phyloP scores from a whole-genome alignment of 2,888 invertebrate species.

The Uloborus plumipes region DNA sequence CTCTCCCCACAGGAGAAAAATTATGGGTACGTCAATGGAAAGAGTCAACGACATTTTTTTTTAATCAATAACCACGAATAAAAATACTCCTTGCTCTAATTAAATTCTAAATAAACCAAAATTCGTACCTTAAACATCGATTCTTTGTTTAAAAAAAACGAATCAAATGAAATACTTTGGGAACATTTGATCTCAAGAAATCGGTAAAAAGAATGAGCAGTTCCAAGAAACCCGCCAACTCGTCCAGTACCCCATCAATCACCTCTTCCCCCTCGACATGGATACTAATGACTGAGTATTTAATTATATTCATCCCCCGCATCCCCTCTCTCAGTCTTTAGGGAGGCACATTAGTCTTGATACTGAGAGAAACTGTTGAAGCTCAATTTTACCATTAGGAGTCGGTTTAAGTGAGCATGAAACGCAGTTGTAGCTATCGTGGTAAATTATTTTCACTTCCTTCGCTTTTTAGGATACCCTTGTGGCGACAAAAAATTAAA shows the following conservation, averaged over 20 bases:
- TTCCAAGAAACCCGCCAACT: too few relatives aligned
- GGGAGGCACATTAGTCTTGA: slow-evolving; percentile 56
- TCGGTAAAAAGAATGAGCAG: too few relatives aligned
- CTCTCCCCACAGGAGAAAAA: too few relatives aligned
- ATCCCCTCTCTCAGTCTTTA: slow-evolving; percentile 39
- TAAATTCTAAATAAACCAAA: too few relatives aligned
- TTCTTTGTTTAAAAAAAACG: too few relatives aligned
- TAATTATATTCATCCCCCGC: slow-evolving; percentile 54
- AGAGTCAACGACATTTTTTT: too few relatives aligned
- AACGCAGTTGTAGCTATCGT: slow-evolving; percentile 51
- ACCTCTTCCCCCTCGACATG: slow-evolving; percentile 46
- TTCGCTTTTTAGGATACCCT: slow-evolving; percentile 26
- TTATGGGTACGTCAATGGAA: too few relatives aligned
- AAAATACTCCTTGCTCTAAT: too few relatives aligned
- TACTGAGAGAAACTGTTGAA: slow-evolving; percentile 51
- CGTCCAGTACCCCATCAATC: slow-evolving; percentile 28
- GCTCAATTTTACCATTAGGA: slow-evolving; percentile 60
- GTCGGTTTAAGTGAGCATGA: slow-evolving; percentile 60
- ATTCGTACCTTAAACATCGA: too few relatives aligned
- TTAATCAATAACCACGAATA: too few relatives aligned
- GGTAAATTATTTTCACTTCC: slow-evolving; percentile 55
- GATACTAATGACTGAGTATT: slow-evolving; percentile 62
- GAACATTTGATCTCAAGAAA: too few relatives aligned
- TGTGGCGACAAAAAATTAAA: slow-evolving; percentile 19
- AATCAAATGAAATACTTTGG: too few relatives aligned